Percentiles rank a stretch among this genome's conserved stretches.
Conservation (phyloP, 2,888 invertebrate genomes). For the Dorcus parallelipipedus region DNA sequence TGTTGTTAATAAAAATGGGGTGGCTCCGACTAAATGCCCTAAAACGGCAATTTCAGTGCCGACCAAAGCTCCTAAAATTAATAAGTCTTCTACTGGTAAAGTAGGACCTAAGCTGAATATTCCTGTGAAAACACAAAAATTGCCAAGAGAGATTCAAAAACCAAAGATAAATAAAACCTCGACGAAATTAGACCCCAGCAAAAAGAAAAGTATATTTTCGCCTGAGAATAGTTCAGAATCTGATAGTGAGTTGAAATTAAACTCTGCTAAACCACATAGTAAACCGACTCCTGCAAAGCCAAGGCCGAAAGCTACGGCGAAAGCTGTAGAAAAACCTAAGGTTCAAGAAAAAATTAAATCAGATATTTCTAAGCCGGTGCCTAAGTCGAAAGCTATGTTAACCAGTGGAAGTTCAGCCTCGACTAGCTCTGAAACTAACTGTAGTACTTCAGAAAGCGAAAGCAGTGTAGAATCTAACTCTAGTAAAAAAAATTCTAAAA, state of each 20-base stretch:
- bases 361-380: conserved; percentile 21
- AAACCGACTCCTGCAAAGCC: conserved; percentile 45
- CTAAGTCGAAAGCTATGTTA: conserved; percentile 52
- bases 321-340: conserved; percentile 52
- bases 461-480: conserved; percentile 33
- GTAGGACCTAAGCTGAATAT: conserved; percentile 10
- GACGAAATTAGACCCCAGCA: conserved; percentile 42
- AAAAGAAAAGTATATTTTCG: conserved; percentile 79
- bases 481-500: conserved; percentile 31
- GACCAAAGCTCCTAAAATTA: conserved; percentile 12
- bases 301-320: conserved; percentile 45
- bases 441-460: conserved; percentile 42
- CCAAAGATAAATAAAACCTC: conserved; percentile 5
- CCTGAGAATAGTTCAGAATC: conserved; percentile 75
- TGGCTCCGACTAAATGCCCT: conserved; percentile 21
- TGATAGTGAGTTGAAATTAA: conserved; percentile 49
- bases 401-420: conserved; percentile 50
- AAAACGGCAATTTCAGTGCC: conserved; percentile 25
- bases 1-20: not conserved
- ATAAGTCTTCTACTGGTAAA: not conserved
- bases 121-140: conserved; percentile 22
- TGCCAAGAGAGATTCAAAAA: conserved; percentile 12
- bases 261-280: conserved; percentile 44
- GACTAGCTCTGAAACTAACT: conserved; percentile 37
- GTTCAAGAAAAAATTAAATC: conserved; percentile 35